These are phyloP conservation scores for Bothrops jararaca DNA, from an alignment of 2,113 vertebrate genomes.

Conservation along the genomic window DNA sequence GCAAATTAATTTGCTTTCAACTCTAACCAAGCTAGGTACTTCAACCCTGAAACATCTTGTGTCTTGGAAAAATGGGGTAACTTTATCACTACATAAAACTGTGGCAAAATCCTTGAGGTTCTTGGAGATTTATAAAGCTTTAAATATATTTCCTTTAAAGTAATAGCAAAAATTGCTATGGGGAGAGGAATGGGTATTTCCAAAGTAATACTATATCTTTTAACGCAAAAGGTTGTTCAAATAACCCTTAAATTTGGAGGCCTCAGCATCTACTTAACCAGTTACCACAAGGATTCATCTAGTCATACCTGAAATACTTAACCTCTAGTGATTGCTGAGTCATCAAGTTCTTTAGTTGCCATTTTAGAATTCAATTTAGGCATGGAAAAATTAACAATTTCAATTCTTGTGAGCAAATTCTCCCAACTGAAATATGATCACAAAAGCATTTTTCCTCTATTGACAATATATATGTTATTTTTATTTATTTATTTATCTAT, in stretches of 20 bases:
- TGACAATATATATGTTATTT: neutral
- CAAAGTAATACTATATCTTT: slow-evolving; percentile 16
- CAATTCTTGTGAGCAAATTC: neutral
- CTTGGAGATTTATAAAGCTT: neutral
- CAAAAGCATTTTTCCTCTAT: neutral
- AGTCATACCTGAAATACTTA: slow-evolving; percentile 18
- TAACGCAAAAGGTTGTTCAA: neutral
- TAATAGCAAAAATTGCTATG: neutral
- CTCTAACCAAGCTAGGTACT: too few relatives aligned
- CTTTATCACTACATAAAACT: neutral
- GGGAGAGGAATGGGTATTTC: slow-evolving; percentile 14
- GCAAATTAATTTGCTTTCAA: neutral
- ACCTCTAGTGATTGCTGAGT: neutral
- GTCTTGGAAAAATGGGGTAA: neutral
- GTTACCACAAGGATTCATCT: neutral
- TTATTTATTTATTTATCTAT: neutral
- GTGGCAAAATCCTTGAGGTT: neutral
- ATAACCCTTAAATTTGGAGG: neutral
- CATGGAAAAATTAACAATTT: neutral
- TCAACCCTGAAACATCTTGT: neutral
- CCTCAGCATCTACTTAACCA: neutral
- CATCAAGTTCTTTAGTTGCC: neutral
- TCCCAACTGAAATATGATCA: neutral
- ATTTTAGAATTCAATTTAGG: neutral
- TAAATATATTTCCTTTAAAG: slow-evolving; percentile 10